Base-by-base conservation (phyloP, 2,113 vertebrate species). In the Shinisaurus crocodilurus region DNA sequence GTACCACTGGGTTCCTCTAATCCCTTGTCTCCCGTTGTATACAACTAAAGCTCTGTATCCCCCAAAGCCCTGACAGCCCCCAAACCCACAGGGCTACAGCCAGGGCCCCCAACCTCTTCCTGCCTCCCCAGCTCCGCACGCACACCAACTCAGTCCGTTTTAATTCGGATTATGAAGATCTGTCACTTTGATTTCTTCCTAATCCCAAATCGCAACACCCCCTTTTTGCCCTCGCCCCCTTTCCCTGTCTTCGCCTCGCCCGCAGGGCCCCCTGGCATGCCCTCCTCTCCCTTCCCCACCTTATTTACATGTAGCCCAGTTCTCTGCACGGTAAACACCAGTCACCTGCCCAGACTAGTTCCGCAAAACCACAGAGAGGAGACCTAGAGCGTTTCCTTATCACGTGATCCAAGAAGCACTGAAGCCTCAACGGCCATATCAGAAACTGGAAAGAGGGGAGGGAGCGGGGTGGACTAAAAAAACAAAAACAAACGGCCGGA, bases 241-340 rank as follows among this genome's bases (percentile, higher is more conserved):
- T 34, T 32, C 6, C 3, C 7, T n/a, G 29, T 3, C 60, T 3
- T 8, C 9, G 2, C 29, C 12, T 2, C 6, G 2, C 8, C 77
- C 12, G 4, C 5, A 6, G 1, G 12, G 7, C 8, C 0, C n/a
- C 3, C 18, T 0, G 1, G n/a, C n/a, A n/a, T n/a, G n/a, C n/a
- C 5, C n/a, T 10, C 27, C 25, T 4, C n/a, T 48, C 23, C 23
- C 2, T 2, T 23, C 9, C 8, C 0, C 10, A 1, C 16, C 67
- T 34, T 70, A 34, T 43, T 90, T 54, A 90, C 83, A 74, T 25
- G 23, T 3, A 20, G 3, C 6, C 20, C 12, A 2, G 34, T 18
- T 48, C 7, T 34, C 34, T 16, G 1, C 3, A 13, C 0, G 6
- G 79, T 87, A 77, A 91, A 88, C 90, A 90, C 32, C 82, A 83